phyloP scores from a whole-genome alignment of 2,888 invertebrate genomes.

The Tachina fera region DNA sequence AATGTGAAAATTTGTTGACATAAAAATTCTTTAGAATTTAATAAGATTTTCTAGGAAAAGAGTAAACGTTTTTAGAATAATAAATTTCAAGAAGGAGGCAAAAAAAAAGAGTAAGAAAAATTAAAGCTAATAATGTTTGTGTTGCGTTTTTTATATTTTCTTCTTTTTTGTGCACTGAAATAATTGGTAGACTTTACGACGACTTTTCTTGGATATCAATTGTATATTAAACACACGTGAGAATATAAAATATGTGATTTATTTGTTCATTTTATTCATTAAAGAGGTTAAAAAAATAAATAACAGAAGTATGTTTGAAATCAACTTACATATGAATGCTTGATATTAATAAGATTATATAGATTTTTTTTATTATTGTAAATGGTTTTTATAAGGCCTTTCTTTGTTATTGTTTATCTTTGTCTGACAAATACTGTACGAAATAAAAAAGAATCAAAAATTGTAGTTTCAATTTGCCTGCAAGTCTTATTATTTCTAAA shows the following conservation, averaged over 20 bases:
- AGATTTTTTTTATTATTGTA: background rate
- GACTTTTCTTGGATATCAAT: slow-evolving; percentile 29
- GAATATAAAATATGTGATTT: slow-evolving; percentile 42
- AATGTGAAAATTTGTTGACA: slow-evolving; percentile 57
- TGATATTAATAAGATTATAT: slow-evolving; percentile 13
- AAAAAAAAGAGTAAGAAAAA: slow-evolving; percentile 10
- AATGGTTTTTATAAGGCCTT: background rate
- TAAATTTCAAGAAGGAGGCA: slow-evolving; percentile 21
- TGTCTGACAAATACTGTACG: too few relatives aligned
- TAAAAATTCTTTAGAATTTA: slow-evolving; percentile 55
- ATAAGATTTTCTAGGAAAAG: slow-evolving; percentile 53
- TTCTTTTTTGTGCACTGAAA: slow-evolving; percentile 28
- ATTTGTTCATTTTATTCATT: slow-evolving; percentile 27
- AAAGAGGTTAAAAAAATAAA: slow-evolving; percentile 30
- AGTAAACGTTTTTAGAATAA: slow-evolving; percentile 51
- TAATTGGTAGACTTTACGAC: slow-evolving; percentile 50
- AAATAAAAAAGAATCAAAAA: too few relatives aligned
- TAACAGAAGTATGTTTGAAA: slow-evolving; percentile 1
- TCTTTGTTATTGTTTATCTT: too few relatives aligned
- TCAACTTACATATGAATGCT: slow-evolving; percentile 7
- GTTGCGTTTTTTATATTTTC: background rate
- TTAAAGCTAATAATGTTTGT: slow-evolving; percentile 48
- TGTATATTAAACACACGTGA: slow-evolving; percentile 29
- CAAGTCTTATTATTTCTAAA: too few relatives aligned
- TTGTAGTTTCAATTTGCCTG: too few relatives aligned